phyloP scores from a whole-genome alignment of 2,113 vertebrate genomes.

The zebrafish (Danio rerio) region GRCz12tu NC_133199.1:44458001-44458500 shows the following conservation, averaged over 20 bases:
- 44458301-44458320: conserved; percentile 87
- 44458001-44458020: too few relatives aligned
- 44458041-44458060: too few relatives aligned
- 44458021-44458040: too few relatives aligned
- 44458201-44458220: conserved; percentile 28
- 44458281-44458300: neutral
- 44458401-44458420: conserved; percentile 87
- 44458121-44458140: conserved; percentile 56
- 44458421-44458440: conserved; percentile 80
- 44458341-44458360: conserved; percentile 84
- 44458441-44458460: conserved; percentile 68
- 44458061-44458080: conserved; percentile 76
- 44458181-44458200: conserved; percentile 18
- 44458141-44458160: neutral
- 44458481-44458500: too few relatives aligned
- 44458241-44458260: conserved; percentile 17
- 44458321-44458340: conserved; percentile 83
- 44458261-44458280: neutral
- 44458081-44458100: conserved; percentile 71
- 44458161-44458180: conserved; percentile 29
- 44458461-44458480: too few relatives aligned
- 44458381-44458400: conserved; percentile 85
- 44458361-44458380: conserved; percentile 84
- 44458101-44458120: conserved; percentile 40
- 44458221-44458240: conserved; percentile 68